Evolutionary conservation across 1,140 invertebrate genomes (phyloP).

Genomic region (Brachionus calyciflorus): DNA sequence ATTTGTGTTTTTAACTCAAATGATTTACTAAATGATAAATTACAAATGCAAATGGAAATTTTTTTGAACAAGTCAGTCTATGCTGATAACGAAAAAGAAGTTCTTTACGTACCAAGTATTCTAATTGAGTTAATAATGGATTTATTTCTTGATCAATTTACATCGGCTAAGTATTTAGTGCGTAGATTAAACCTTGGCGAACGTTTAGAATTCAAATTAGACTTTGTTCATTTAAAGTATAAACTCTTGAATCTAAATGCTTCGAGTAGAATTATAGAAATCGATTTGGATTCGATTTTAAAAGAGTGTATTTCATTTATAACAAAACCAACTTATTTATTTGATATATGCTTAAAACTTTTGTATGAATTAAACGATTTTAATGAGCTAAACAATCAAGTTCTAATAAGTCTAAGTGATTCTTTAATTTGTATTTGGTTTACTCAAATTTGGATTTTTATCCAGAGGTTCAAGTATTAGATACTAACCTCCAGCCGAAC

Average conservation of each 20-base stretch:
- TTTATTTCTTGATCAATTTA: conserved; percentile 37
- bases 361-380: conserved; percentile 35
- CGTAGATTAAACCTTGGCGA: neutral
- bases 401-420: conserved; percentile 21
- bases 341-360: conserved; percentile 7
- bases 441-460: too few species aligned
- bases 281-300: conserved; percentile 23
- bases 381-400: conserved; percentile 38
- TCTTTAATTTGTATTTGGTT: conserved; percentile 13
- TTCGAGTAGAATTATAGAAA: conserved; percentile 24
- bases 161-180: conserved; percentile 26
- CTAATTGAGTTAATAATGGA: conserved; percentile 29
- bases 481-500: too few species aligned
- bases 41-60: conserved; percentile 23
- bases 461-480: too few species aligned
- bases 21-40: neutral
- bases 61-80: conserved; percentile 18
- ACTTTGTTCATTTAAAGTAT: conserved; percentile 41
- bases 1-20: conserved; percentile 13
- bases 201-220: conserved; percentile 28
- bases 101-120: conserved; percentile 7
- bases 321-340: neutral
- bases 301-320: conserved; percentile 41
- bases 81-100: neutral
- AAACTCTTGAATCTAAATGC: conserved; percentile 13